phyloP scores from a whole-genome alignment of 2,888 invertebrate species.

The Euzophera pinguis region DNA sequence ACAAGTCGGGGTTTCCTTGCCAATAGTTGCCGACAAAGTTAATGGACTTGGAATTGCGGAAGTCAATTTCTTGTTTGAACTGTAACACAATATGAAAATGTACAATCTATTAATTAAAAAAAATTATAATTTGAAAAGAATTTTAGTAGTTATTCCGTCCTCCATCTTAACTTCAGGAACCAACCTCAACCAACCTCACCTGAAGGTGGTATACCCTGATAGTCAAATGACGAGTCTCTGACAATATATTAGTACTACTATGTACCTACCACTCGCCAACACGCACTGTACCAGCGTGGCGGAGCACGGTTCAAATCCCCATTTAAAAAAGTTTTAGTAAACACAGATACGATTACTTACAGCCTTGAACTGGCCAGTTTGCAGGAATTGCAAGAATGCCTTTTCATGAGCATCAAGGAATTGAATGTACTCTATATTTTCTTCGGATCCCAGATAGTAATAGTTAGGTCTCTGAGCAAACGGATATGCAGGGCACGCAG shows the following conservation, averaged over 20 bases:
- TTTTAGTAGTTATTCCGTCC: too few species aligned
- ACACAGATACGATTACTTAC: constrained; percentile 57
- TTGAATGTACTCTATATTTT: constrained; percentile 62
- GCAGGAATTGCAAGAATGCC: constrained; percentile 67
- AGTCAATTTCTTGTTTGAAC: constrained; percentile 55
- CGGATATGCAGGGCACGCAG: constrained; percentile 42
- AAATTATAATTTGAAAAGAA: too few species aligned
- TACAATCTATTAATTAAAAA: too few species aligned
- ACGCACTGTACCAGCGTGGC: too few species aligned
- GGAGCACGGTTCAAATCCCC: too few species aligned
- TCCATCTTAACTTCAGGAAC: too few species aligned
- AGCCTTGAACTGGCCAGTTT: constrained; percentile 81
- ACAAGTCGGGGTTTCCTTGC: constrained; percentile 77
- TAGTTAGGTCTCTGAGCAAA: constrained; percentile 80
- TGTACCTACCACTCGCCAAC: too few species aligned
- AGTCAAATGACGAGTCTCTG: too few species aligned
- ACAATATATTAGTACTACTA: too few species aligned
- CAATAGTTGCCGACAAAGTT: constrained; percentile 78
- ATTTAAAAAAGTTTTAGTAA: too few species aligned
- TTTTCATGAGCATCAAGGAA: constrained; percentile 82
- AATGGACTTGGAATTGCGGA: constrained; percentile 63
- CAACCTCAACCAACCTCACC: too few species aligned
- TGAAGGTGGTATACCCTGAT: too few species aligned
- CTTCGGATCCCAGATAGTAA: constrained; percentile 79
- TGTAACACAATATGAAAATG: constrained; percentile 26